These are phyloP conservation scores for Cettia cetti DNA, from an alignment of 2,113 vertebrate genomes.

Conservation along the genomic window DNA sequence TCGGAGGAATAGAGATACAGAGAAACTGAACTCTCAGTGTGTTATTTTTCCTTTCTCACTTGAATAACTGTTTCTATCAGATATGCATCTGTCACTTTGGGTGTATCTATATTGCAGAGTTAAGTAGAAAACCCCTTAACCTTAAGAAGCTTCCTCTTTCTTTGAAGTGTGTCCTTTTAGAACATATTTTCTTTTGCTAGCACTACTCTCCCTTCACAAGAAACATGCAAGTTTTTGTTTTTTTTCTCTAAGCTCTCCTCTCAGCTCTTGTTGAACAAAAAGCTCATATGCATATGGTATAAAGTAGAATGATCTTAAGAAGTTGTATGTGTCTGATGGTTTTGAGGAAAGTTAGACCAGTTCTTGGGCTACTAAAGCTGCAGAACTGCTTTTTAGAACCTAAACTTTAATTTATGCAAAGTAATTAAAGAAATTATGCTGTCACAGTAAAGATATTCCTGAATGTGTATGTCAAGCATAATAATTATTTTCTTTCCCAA, in stretches of 20 bases:
- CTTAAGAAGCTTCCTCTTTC: not conserved
- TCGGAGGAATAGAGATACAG: not conserved
- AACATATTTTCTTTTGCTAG: not conserved
- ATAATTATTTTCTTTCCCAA: not conserved
- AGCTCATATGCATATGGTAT: not conserved
- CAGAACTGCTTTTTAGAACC: not conserved
- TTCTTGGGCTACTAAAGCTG: not conserved
- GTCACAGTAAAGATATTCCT: not conserved
- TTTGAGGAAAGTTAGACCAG: not conserved
- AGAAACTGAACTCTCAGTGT: not conserved
- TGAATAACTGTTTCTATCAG: not conserved
- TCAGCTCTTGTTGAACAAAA: not conserved
- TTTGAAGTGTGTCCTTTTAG: slow-evolving; percentile 1
- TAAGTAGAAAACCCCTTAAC: not conserved
- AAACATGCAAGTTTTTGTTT: not conserved
- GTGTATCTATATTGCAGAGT: not conserved
- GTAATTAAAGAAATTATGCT: not conserved
- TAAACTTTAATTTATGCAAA: not conserved
- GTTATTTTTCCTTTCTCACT: not conserved
- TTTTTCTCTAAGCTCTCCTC: not conserved
- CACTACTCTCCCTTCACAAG: not conserved
- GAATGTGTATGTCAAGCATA: not conserved
- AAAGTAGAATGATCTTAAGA: not conserved
- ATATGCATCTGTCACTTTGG: not conserved
- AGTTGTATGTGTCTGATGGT: not conserved